Evolutionary conservation across 2,113 vertebrate species (phyloP), one percentile per base, ranked within the genome.

Genomic region (Brachyhypopomus gauderio): DNA sequence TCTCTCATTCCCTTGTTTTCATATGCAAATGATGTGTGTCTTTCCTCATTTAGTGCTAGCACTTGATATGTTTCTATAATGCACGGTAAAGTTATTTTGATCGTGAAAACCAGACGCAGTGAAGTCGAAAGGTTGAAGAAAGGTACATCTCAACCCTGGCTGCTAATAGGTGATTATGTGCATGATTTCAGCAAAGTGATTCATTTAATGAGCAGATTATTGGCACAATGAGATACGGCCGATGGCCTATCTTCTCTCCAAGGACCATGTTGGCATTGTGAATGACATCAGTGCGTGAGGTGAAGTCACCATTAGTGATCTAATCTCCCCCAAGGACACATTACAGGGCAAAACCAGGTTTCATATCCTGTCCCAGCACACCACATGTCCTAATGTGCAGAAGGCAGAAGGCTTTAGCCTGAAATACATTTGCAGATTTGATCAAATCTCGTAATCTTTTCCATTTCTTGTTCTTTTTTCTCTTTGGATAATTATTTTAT

Each of bases 141-240:
- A 87, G 88, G 87, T 85, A 88, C 79, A 79, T 91, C 86, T 87
- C 83, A 64, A 92, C 85, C 85, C 79, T 88, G 82, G 79, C 48
- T 82, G 87, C 85, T 92, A 94, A 93, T 91, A 91, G 91, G 91
- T 79, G 88, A 91, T 91, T 92, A 92, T 93, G 90, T 91, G 90
- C 82, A 86, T 58, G 77, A 86, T 91, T 88, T 87, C 80, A 81
- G 88, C 76, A 71, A 79, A 91, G 88, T 87, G 87, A 85, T 90
- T 92, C 72, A 87, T 91, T 92, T 92, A 93, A 92, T 90, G 86
- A 92, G 87, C 74, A 89, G 88, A 92, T 92, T 92, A 91, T 92
- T 90, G 90, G 90, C 89, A 92, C 89, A 90, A 90, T 88, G 91
- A 91, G 85, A 89, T 88, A 90, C 75, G 81, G 87, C 86, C n/a